Conservation (phyloP, 2,888 invertebrate genomes). For the Seira musarum region DNA sequence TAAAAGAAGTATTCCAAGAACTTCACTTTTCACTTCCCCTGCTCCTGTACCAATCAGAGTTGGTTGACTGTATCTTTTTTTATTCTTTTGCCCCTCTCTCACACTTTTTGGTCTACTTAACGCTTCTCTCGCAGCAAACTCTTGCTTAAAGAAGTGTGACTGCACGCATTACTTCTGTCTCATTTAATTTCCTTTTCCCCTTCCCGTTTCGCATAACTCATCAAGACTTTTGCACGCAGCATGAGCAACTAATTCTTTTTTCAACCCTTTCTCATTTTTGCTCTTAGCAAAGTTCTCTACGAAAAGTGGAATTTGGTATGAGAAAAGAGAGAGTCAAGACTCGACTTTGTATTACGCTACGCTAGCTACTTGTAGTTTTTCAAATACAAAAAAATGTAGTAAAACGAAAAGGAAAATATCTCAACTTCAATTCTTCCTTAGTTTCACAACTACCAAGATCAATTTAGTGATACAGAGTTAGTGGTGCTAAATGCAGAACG, state of each 20-base stretch:
- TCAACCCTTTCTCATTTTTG: slow-evolving; percentile 13
- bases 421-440: background rate
- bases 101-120: background rate
- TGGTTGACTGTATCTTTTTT: too few species aligned
- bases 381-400: background rate
- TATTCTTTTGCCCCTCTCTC: slow-evolving; percentile 9
- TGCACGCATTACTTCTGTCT: slow-evolving; percentile 66
- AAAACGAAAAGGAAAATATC: background rate
- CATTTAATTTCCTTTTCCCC: slow-evolving; percentile 65
- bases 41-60: too few species aligned
- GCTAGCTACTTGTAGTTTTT: background rate
- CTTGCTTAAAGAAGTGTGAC: slow-evolving; percentile 55
- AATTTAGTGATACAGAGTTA: too few species aligned
- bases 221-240: slow-evolving; percentile 55
- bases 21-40: too few species aligned
- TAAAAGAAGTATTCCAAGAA: too few species aligned
- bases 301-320: background rate
- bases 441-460: too few species aligned
- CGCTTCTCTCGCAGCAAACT: slow-evolving; percentile 13
- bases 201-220: slow-evolving; percentile 59
- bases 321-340: too few species aligned
- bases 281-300: background rate
- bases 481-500: too few species aligned
- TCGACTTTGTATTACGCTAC: too few species aligned
- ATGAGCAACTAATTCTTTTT: slow-evolving; percentile 50